Conservation (phyloP, 2,888 invertebrate genomes). For the Hirtodrosophila histrioides region DNA sequence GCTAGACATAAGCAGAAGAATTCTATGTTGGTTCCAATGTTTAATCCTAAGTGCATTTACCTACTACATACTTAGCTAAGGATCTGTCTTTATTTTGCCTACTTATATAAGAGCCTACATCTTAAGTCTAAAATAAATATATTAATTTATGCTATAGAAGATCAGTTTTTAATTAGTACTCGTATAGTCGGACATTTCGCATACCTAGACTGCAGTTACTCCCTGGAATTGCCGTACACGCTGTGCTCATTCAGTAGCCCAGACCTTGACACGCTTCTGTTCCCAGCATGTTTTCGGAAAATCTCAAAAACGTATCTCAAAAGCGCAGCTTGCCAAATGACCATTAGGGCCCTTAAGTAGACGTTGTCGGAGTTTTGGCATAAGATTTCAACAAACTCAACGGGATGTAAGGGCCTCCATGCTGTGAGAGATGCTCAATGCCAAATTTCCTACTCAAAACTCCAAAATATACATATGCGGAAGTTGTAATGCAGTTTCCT, state of each 20-base stretch:
- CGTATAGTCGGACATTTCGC: not conserved
- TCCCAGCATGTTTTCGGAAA: conserved; percentile 64
- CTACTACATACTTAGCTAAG: conserved; percentile 5
- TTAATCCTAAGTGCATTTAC: conserved; percentile 19
- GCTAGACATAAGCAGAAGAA: conserved; percentile 3
- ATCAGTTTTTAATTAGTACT: conserved; percentile 9
- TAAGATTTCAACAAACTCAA: conserved; percentile 76
- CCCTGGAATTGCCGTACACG: conserved; percentile 22
- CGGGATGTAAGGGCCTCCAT: conserved; percentile 52
- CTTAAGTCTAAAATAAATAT: conserved; percentile 35
- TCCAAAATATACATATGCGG: not conserved
- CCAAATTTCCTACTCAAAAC: conserved; percentile 39
- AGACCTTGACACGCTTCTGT: conserved; percentile 83
- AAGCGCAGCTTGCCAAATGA: conserved; percentile 44
- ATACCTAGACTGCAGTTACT: not conserved
- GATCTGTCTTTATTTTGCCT: no score
- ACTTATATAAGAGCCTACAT: not conserved
- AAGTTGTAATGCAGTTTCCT: no score
- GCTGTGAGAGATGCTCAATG: conserved; percentile 36
- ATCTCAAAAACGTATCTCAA: conserved; percentile 30
- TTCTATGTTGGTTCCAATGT: conserved; percentile 1
- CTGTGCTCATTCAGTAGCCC: conserved; percentile 63
- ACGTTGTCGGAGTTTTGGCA: conserved; percentile 37
- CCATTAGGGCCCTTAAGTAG: conserved; percentile 78
- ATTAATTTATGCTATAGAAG: conserved; percentile 37